These are phyloP conservation scores for Drosophila bunnanda DNA, from an alignment of 2,888 invertebrate species.

Conservation along the genomic window DNA sequence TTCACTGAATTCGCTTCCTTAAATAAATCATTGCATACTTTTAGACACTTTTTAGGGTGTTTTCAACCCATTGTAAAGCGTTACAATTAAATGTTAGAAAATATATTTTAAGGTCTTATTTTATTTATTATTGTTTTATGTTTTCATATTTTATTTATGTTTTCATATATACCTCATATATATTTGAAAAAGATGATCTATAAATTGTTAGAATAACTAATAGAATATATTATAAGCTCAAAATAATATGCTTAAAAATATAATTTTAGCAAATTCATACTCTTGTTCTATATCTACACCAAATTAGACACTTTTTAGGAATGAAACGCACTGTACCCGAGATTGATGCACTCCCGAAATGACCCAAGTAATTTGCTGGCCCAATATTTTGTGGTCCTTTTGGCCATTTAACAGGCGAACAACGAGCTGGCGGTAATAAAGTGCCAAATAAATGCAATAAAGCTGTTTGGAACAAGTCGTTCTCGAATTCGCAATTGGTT, in stretches of 20 bases:
- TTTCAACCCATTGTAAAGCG: no score
- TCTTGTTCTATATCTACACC: background rate
- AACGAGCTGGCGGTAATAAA: constrained; percentile 67
- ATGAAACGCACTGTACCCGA: constrained; percentile 33
- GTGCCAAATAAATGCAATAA: constrained; percentile 80
- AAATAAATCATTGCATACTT: background rate
- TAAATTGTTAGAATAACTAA: no score
- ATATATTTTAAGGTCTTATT: no score
- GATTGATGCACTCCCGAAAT: constrained; percentile 58
- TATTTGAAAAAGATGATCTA: no score
- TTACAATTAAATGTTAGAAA: no score
- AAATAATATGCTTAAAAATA: no score
- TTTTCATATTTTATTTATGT: no score
- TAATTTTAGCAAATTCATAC: background rate
- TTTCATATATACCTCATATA: no score
- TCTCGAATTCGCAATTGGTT: constrained; percentile 29
- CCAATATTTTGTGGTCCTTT: constrained; percentile 67
- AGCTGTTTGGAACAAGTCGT: constrained; percentile 62
- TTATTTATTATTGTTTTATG: no score
- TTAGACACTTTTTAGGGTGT: background rate
- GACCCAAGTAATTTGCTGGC: constrained; percentile 75
- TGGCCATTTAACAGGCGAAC: constrained; percentile 59
- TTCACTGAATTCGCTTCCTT: no score
- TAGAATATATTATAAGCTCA: no score
- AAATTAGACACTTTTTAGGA: background rate